phyloP scores from a whole-genome alignment of 2,888 invertebrate species.

The Keiferia lycopersicella region DNA sequence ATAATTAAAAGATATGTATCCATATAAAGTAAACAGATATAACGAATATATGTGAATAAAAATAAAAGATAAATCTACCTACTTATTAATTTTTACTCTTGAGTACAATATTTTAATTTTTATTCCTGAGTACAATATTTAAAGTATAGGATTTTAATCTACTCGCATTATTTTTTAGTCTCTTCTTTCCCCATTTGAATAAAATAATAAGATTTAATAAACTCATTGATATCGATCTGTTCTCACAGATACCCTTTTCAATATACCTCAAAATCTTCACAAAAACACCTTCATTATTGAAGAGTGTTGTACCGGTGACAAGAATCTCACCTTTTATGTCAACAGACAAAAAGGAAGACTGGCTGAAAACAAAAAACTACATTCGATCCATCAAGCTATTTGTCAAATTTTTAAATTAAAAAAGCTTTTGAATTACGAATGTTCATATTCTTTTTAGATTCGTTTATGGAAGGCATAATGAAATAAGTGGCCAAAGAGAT shows the following conservation, averaged over 20 bases:
- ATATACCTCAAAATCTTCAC: slow-evolving; percentile 23
- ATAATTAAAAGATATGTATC: too few relatives aligned
- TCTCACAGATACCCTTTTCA: slow-evolving; percentile 13
- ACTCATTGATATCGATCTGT: background rate
- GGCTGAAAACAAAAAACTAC: slow-evolving; percentile 31
- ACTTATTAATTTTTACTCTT: too few relatives aligned
- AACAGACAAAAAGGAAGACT: slow-evolving; percentile 35
- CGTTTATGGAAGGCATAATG: slow-evolving; percentile 43
- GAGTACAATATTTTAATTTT: too few relatives aligned
- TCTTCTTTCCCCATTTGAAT: too few relatives aligned
- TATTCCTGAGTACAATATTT: too few relatives aligned
- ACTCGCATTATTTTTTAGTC: background rate
- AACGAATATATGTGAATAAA: too few relatives aligned
- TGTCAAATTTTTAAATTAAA: slow-evolving; percentile 26
- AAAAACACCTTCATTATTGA: slow-evolving; percentile 34
- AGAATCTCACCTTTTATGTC: slow-evolving; percentile 60
- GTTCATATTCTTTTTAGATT: slow-evolving; percentile 35
- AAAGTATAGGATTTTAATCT: background rate
- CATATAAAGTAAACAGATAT: too few relatives aligned
- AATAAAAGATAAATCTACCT: background rate
- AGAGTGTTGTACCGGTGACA: slow-evolving; percentile 59
- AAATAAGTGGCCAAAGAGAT: slow-evolving; percentile 56
- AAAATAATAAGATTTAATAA: too few relatives aligned
- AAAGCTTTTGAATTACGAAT: slow-evolving; percentile 38
- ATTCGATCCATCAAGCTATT: slow-evolving; percentile 28